Percentiles rank a stretch among this genome's conserved stretches.
phyloP scores from a whole-genome alignment of 1,140 invertebrate species.

The Galleria mellonella region DNA sequence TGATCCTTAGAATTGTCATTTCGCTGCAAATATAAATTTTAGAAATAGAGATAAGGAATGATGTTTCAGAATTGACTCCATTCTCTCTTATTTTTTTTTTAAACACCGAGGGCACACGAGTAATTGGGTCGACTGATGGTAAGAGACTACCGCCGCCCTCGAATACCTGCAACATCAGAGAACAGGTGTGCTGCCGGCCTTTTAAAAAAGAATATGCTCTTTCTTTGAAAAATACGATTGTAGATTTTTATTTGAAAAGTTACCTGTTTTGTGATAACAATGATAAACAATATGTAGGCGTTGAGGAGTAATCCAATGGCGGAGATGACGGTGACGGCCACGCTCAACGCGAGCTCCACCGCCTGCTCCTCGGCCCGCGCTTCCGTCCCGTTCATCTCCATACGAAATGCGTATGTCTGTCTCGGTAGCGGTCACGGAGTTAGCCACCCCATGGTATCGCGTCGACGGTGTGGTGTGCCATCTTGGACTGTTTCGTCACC shows the following conservation, averaged over 20 bases:
- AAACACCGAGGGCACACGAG: too few relatives aligned
- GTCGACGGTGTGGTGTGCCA: constrained; percentile 8
- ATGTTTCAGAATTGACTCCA: too few relatives aligned
- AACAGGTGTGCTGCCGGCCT: too few relatives aligned
- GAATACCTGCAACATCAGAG: too few relatives aligned
- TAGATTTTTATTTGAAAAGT: background rate
- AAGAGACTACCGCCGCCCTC: too few relatives aligned
- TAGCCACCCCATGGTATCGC: constrained; percentile 23
- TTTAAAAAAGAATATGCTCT: too few relatives aligned
- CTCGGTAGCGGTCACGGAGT: constrained; percentile 15
- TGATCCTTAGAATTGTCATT: too few relatives aligned
- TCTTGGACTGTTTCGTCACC: constrained; percentile 28
- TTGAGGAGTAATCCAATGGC: constrained; percentile 77
- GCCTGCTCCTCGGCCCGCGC: constrained; percentile 40
- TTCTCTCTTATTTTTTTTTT: too few relatives aligned
- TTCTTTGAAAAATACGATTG: too few relatives aligned
- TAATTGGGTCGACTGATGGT: too few relatives aligned
- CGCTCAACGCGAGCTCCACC: constrained; percentile 75
- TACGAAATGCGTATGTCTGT: constrained; percentile 23
- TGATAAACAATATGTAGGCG: constrained; percentile 75
- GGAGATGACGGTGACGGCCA: constrained; percentile 76
- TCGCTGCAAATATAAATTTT: too few relatives aligned
- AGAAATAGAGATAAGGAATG: too few relatives aligned
- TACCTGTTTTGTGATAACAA: constrained; percentile 72
- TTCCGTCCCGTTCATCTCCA: constrained; percentile 65